Base-by-base conservation (phyloP, 2,888 invertebrate genomes). In the Cyrtodaria siliqua region DNA sequence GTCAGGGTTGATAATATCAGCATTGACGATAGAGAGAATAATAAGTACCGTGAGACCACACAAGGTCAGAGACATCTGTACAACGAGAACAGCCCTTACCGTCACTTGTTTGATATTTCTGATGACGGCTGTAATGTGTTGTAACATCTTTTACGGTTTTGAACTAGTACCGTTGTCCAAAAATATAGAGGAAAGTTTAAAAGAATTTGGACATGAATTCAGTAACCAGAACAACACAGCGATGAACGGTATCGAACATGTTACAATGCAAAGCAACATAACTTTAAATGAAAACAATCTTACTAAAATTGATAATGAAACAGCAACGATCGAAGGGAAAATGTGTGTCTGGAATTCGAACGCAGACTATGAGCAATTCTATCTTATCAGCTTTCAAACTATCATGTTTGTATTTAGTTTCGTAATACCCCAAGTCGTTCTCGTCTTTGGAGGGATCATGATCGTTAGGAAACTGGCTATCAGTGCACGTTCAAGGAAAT, bases 11-110 rank as follows among this genome's bases (percentile, higher is more conserved):
- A 42, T 64, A 18, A 59, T 64, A 44, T 63, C 59, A 3, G 64
- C 64, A 18, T 57, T 76, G 4, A 76, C 70, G 9, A 62, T 40
- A 33, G 76, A 76, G 24, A 29, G 76, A 44, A 63, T 61, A 18
- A 44, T 67, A 14, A 71, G 76, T 44, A 71, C 62, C 26, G 44
- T 44, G 9, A 53, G 61, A 44, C 76, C 76, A 14, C 55, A 70
- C 49, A 66, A 67, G 44, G 71, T 76, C 2, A 52, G 57, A 16
- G 38, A 52, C 18, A 42, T 70, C 2, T 76, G 76, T 42, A 70
- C 64, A 1, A 42, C n/a, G 1, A 55, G 33, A 42, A 50, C 62
- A 14, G 70, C 66, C 2, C 42, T 56, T 16, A 20, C 18, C 18
- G 56, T 44, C 26, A 49, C 62, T 8, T 1, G 56, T 8, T n/a